phyloP scores from a whole-genome alignment of 2,797 vertebrate genomes.

The Carduelis carduelis region DNA sequence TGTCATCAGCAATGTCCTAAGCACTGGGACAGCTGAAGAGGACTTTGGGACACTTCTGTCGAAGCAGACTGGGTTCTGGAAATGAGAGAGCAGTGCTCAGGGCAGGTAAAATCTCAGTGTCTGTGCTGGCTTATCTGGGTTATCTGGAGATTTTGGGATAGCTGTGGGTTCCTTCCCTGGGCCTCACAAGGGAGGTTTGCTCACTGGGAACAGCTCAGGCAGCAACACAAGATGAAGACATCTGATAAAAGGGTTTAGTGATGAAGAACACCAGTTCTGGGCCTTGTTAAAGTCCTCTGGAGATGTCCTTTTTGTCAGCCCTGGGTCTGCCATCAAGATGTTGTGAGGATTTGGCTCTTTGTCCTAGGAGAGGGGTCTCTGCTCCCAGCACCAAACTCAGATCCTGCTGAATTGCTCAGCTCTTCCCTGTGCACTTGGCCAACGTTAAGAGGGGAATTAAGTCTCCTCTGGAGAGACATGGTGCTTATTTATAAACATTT shows the following conservation, averaged over 20 bases:
- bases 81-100: neutral
- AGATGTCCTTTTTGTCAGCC: neutral
- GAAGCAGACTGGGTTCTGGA: neutral
- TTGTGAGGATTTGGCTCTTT: neutral
- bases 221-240: neutral
- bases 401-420: neutral
- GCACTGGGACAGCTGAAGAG: neutral
- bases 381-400: neutral
- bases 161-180: neutral
- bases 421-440: neutral
- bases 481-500: conserved; percentile 6
- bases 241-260: neutral
- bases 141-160: neutral
- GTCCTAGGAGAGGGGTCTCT: neutral
- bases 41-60: neutral
- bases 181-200: neutral
- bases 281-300: neutral
- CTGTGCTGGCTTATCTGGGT: neutral
- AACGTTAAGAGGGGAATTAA: neutral
- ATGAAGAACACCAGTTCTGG: neutral
- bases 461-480: neutral
- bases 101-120: neutral
- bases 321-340: neutral
- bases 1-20: neutral
- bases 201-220: neutral